Conservation (phyloP, 1,140 invertebrate genomes). For the Marisa cornuarietis region DNA sequence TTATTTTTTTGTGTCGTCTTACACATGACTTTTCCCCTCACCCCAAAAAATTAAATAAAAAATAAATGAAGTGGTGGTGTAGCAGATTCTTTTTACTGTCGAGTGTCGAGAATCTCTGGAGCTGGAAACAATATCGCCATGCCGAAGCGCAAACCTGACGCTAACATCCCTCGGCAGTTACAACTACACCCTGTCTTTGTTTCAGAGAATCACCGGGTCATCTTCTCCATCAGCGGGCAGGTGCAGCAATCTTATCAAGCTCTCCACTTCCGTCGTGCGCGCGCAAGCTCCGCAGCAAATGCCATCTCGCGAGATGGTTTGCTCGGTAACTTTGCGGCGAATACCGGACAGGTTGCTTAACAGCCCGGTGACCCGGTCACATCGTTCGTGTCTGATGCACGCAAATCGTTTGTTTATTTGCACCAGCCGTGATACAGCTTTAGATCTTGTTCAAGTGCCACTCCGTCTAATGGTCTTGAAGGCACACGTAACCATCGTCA, state of each 20-base stretch:
- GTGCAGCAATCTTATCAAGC: conserved; percentile 8
- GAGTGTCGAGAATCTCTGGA: too few species aligned
- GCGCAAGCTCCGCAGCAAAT: conserved; percentile 4
- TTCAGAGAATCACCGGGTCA: too few species aligned
- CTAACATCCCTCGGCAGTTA: too few species aligned
- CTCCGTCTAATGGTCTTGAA: background rate
- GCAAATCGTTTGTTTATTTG: conserved; percentile 8
- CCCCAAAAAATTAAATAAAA: background rate
- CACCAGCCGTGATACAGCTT: background rate
- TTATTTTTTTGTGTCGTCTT: background rate
- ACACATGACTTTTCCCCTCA: background rate
- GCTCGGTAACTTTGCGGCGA: conserved; percentile 7
- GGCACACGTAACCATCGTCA: background rate
- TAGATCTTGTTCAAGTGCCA: background rate
- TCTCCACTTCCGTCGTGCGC: conserved; percentile 6
- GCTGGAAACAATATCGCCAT: background rate
- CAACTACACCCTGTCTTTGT: too few species aligned
- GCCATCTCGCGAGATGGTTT: background rate
- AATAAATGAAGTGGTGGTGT: background rate
- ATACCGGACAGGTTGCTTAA: background rate
- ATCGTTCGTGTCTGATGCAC: background rate
- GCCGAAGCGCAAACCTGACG: too few species aligned
- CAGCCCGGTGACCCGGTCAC: background rate
- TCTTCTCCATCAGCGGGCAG: background rate
- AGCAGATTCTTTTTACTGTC: too few species aligned